These are phyloP conservation scores for Iphiclides podalirius DNA, from an alignment of 2,888 invertebrate species.

Conservation along the genomic window DNA sequence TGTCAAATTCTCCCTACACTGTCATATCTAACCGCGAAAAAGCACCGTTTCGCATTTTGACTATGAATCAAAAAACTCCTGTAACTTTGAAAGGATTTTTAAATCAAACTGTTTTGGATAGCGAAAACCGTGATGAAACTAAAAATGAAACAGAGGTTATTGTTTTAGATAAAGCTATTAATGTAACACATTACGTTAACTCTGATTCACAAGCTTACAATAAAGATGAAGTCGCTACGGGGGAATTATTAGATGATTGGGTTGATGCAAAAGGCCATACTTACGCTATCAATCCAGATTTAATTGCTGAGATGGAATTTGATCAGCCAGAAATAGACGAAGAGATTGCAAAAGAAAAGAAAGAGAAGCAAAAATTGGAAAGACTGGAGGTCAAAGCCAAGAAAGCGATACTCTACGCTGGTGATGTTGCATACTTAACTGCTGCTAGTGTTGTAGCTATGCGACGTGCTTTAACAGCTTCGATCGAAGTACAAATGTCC, in stretches of 20 bases:
- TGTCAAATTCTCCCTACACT: constrained; percentile 48
- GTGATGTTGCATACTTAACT: constrained; percentile 70
- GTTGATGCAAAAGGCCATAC: constrained; percentile 51
- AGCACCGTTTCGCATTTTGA: constrained; percentile 46
- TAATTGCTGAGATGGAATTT: constrained; percentile 65
- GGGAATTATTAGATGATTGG: constrained; percentile 61
- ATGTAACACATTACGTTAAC: constrained; percentile 47
- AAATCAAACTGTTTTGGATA: constrained; percentile 64
- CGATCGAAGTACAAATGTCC: constrained; percentile 73
- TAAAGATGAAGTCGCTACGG: constrained; percentile 49
- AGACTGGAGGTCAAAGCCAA: constrained; percentile 67
- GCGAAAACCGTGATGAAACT: constrained; percentile 45
- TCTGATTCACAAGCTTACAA: constrained; percentile 46
- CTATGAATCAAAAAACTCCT: constrained; percentile 32
- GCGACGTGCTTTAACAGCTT: constrained; percentile 68
- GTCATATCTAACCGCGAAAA: constrained; percentile 50
- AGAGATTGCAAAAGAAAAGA: constrained; percentile 53
- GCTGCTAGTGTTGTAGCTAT: constrained; percentile 72
- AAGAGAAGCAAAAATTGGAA: constrained; percentile 59
- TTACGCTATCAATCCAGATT: constrained; percentile 53
- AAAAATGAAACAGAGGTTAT: constrained; percentile 52
- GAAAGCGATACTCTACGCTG: constrained; percentile 72
- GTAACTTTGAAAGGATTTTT: constrained; percentile 54
- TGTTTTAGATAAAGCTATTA: constrained; percentile 53
- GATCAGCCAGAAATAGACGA: constrained; percentile 63